Percentiles rank a stretch among this genome's conserved stretches.
Conservation (phyloP, 2,797 vertebrate species). For the Zalophus californianus region DNA sequence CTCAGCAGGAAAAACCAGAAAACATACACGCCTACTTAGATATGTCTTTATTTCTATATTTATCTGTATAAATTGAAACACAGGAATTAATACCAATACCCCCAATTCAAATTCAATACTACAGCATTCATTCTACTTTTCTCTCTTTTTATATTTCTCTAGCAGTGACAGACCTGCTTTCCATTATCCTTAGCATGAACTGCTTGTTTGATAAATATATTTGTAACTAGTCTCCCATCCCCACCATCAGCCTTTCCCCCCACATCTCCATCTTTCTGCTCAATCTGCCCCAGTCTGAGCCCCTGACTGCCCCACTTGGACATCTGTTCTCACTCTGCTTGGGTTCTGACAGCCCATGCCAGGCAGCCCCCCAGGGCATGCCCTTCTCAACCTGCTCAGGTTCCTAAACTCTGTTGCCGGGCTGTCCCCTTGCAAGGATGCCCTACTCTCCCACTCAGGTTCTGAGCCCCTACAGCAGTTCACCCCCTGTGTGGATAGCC, state of each 20-base stretch:
- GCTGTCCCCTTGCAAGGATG: background rate
- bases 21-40: background rate
- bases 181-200: background rate
- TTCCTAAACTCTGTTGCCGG: background rate
- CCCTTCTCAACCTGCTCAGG: background rate
- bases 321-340: background rate
- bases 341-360: background rate
- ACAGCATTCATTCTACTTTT: background rate
- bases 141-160: background rate
- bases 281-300: background rate
- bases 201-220: background rate
- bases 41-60: background rate
- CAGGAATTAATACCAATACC: background rate
- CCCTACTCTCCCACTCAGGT: background rate
- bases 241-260: background rate
- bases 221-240: background rate
- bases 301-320: background rate
- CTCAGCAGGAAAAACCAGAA: background rate
- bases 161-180: background rate
- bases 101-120: background rate
- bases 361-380: background rate
- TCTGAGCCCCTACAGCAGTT: background rate
- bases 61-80: constrained; percentile 27
- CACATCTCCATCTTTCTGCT: background rate
- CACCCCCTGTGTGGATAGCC: background rate